These are phyloP conservation scores for Takifugu ocellatus DNA, from an alignment of 2,797 vertebrate genomes.

Conservation along the genomic window DNA sequence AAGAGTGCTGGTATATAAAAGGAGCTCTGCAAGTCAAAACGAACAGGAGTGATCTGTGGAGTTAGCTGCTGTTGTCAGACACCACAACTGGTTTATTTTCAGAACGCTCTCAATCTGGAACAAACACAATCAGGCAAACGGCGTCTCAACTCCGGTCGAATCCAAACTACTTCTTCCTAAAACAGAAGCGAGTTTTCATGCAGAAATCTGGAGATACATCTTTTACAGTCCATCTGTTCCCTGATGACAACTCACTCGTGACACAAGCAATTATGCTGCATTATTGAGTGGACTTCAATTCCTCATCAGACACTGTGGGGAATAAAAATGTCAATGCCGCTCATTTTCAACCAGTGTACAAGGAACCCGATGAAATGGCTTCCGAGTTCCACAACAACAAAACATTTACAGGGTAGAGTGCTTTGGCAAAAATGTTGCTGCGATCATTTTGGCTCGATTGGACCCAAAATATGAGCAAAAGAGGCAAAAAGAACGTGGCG, in stretches of 20 bases:
- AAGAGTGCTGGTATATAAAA: slow-evolving; percentile 6
- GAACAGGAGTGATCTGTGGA: slow-evolving; percentile 42
- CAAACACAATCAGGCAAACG: slow-evolving; percentile 33
- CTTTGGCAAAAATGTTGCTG: slow-evolving; percentile 48
- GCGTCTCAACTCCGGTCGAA: slow-evolving; percentile 13
- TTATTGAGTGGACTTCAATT: slow-evolving; percentile 1
- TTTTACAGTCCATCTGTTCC: too few species aligned
- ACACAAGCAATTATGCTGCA: too few species aligned
- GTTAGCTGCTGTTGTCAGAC: slow-evolving; percentile 67
- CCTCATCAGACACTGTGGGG: background rate
- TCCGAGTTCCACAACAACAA: slow-evolving; percentile 11
- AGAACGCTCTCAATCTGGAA: slow-evolving; percentile 55
- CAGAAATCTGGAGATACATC: too few species aligned
- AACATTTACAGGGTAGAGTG: slow-evolving; percentile 13
- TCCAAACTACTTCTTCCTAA: too few species aligned
- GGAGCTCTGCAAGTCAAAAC: background rate
- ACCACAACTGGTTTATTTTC: slow-evolving; percentile 59
- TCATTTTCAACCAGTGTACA: slow-evolving; percentile 11
- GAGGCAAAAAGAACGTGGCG: slow-evolving; percentile 14
- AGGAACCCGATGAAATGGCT: slow-evolving; percentile 1
- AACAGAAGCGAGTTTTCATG: too few species aligned
- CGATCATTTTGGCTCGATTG: slow-evolving; percentile 36
- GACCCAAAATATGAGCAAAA: slow-evolving; percentile 16
- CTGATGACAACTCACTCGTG: too few species aligned
- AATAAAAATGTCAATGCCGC: background rate